These are phyloP conservation scores for Caloenas nicobarica DNA, from an alignment of 2,113 vertebrate genomes.

Conservation along the genomic window DNA sequence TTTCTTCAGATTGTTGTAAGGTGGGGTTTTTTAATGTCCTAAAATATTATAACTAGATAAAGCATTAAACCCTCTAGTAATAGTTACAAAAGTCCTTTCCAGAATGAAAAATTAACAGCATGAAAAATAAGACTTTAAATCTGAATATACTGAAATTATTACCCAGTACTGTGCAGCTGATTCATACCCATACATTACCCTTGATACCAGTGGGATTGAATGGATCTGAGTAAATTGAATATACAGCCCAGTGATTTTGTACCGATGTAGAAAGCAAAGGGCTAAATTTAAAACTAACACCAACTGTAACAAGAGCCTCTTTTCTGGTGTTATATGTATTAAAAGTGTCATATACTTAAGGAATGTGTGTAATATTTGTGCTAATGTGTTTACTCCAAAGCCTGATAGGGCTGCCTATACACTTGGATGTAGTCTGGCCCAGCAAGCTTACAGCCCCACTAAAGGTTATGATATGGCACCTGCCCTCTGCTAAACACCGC, in stretches of 20 bases:
- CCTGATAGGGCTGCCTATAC: neutral
- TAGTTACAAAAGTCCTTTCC: neutral
- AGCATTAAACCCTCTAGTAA: neutral
- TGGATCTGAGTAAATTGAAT: neutral
- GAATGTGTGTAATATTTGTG: neutral
- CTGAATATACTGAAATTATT: neutral
- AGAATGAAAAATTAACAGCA: neutral
- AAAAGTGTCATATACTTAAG: neutral
- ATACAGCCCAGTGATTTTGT: neutral
- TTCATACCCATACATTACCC: neutral
- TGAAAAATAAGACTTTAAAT: neutral
- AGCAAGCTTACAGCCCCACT: neutral
- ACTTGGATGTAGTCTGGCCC: fast-evolving
- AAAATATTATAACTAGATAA: neutral
- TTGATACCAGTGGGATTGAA: neutral
- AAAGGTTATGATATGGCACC: neutral
- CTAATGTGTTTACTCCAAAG: neutral
- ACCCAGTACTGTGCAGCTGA: neutral
- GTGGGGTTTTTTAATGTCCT: neutral
- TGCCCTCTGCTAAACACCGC: neutral
- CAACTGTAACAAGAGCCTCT: neutral
- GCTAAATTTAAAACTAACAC: neutral
- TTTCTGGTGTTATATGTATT: neutral
- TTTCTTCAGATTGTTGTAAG: constrained; percentile 9
- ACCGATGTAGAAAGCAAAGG: neutral